A percentile compares a stretch with the other conserved stretches of the same genome.
These are phyloP conservation scores for Incurvaria masculella DNA, from an alignment of 2,888 invertebrate genomes.

Conservation along the genomic window DNA sequence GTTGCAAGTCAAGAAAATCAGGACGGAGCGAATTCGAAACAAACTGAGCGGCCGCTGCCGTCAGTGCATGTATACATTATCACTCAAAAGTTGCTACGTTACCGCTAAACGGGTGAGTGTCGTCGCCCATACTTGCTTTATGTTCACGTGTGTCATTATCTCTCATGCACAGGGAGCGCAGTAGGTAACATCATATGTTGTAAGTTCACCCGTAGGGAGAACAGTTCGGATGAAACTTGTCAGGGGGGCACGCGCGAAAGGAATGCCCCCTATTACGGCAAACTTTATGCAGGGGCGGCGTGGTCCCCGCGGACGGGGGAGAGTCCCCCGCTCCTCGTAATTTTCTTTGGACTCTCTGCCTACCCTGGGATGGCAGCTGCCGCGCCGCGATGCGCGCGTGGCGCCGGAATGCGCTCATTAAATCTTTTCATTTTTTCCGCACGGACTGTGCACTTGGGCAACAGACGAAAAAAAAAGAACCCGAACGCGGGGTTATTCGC, in stretches of 20 bases:
- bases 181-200: too few relatives aligned
- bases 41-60: too few relatives aligned
- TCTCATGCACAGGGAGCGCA: too few relatives aligned
- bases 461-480: neutral
- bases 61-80: too few relatives aligned
- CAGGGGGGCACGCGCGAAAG: neutral
- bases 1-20: too few relatives aligned
- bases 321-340: neutral
- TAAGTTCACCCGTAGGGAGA: too few relatives aligned
- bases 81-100: too few relatives aligned
- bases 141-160: too few relatives aligned
- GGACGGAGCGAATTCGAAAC: too few relatives aligned
- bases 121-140: too few relatives aligned
- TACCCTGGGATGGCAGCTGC: neutral
- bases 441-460: neutral
- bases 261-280: neutral
- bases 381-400: neutral
- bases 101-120: too few relatives aligned
- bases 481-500: too few relatives aligned
- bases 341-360: neutral
- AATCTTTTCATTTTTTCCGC: neutral
- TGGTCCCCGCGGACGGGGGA: neutral
- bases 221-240: neutral
- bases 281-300: neutral
- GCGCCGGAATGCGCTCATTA: neutral